These are phyloP conservation scores for Theristicus caerulescens DNA, from an alignment of 2,113 vertebrate species.

Conservation along the genomic window DNA sequence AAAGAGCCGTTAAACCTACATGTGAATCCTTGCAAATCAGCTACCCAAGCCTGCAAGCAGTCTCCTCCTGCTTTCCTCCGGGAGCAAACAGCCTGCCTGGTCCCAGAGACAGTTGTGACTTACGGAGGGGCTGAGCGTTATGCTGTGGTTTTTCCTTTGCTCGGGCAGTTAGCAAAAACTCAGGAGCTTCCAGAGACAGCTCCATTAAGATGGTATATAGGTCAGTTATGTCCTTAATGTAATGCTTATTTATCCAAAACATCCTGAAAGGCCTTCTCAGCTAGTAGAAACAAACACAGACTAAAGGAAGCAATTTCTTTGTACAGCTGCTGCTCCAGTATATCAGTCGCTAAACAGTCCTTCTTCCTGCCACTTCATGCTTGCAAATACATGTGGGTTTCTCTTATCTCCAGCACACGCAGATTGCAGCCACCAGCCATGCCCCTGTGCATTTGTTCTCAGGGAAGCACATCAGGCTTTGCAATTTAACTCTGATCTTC, in stretches of 20 bases:
- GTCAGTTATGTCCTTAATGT: not conserved
- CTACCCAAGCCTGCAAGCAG: not conserved
- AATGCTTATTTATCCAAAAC: rapidly evolving
- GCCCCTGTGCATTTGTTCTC: not conserved
- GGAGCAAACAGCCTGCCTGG: not conserved
- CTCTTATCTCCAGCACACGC: rapidly evolving
- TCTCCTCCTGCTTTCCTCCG: not conserved
- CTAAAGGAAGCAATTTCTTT: not conserved
- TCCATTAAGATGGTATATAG: rapidly evolving
- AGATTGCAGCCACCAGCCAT: not conserved
- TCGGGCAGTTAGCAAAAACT: not conserved
- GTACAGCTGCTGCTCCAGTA: not conserved
- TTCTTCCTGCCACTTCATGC: not conserved
- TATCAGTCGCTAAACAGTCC: not conserved
- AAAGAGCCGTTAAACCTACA: slow-evolving; percentile 12
- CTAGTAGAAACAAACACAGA: rapidly evolving
- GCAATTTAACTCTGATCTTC: not conserved
- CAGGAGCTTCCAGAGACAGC: not conserved
- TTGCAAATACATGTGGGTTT: rapidly evolving
- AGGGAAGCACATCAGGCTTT: rapidly evolving
- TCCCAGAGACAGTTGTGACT: rapidly evolving
- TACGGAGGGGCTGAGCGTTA: not conserved
- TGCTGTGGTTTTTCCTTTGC: not conserved
- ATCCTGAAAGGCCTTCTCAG: not conserved
- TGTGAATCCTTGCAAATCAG: not conserved